Evolutionary conservation across 2,888 invertebrate species (phyloP).

Genomic region (Lasioglossum vierecki): DNA sequence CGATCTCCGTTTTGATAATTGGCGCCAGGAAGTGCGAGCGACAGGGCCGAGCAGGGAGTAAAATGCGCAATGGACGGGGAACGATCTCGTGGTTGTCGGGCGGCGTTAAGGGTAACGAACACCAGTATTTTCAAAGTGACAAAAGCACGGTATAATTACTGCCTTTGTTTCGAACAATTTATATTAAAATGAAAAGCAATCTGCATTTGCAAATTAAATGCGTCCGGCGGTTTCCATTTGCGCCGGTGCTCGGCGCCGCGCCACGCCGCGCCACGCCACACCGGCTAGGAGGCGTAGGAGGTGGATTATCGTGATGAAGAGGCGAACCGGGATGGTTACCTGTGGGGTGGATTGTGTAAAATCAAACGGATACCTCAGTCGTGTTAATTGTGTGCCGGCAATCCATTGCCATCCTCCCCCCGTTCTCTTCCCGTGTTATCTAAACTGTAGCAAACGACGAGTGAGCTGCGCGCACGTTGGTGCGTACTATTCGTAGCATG

Average conservation of each 20-base stretch:
- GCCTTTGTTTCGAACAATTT: constrained; percentile 81
- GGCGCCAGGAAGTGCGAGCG: background rate
- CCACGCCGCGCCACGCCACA: background rate
- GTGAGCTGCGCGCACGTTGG: background rate
- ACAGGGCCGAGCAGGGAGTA: background rate
- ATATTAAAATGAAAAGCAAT: constrained; percentile 83
- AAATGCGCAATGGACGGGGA: background rate
- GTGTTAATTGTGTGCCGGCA: constrained; percentile 78
- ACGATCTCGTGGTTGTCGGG: constrained; percentile 6
- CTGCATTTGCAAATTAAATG: constrained; percentile 82
- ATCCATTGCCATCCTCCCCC: constrained; percentile 70
- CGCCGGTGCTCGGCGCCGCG: constrained; percentile 9
- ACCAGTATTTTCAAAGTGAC: constrained; percentile 62
- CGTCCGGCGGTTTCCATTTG: constrained; percentile 64
- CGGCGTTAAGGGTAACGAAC: constrained; percentile 51
- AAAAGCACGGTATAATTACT: constrained; percentile 77
- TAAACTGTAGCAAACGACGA: constrained; percentile 5
- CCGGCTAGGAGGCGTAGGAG: constrained; percentile 42
- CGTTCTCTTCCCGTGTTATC: constrained; percentile 24
- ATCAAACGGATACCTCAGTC: constrained; percentile 74
- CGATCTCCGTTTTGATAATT: background rate
- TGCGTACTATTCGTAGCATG: background rate
- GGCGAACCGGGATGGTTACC: constrained; percentile 63
- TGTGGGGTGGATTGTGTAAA: constrained; percentile 73
- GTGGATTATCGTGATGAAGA: constrained; percentile 78